phyloP scores from a whole-genome alignment of 1,140 invertebrate species.

The Acromyrmex heyeri region DNA sequence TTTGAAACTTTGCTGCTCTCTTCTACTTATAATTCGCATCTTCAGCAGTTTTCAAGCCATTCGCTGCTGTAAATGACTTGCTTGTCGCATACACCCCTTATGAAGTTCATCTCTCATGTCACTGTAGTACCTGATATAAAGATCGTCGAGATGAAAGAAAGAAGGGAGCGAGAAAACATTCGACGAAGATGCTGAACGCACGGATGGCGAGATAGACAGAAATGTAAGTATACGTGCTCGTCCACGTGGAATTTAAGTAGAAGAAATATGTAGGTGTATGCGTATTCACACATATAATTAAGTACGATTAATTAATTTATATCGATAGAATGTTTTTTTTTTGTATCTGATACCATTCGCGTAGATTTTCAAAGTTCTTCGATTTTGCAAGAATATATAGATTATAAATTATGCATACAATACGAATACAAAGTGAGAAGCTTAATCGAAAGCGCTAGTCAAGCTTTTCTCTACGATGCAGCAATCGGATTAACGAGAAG shows the following conservation, averaged over 20 bases:
- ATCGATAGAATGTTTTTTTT: slow-evolving; percentile 44
- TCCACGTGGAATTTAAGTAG: slow-evolving; percentile 27
- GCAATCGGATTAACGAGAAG: slow-evolving; percentile 45
- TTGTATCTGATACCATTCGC: not conserved
- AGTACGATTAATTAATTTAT: not conserved
- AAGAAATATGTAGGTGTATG: not conserved
- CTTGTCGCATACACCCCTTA: not conserved
- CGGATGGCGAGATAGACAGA: slow-evolving; percentile 18
- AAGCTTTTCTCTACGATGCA: not conserved
- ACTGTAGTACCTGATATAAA: slow-evolving; percentile 5
- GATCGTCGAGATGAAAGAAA: slow-evolving; percentile 41
- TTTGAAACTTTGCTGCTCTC: not conserved
- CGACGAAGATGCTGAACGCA: not conserved
- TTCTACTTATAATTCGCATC: not conserved
- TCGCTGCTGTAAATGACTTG: not conserved
- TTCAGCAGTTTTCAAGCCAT: not conserved
- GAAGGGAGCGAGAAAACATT: not conserved
- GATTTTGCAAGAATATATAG: not conserved
- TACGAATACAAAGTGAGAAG: not conserved
- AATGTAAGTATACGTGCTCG: not conserved
- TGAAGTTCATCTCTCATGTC: slow-evolving; percentile 3
- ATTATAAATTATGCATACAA: not conserved
- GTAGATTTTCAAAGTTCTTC: not conserved
- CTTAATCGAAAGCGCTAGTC: slow-evolving; percentile 2
- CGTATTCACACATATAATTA: slow-evolving; percentile 24